A percentile compares a stretch with the other conserved stretches of the same genome.
Conservation (phyloP, 2,113 vertebrate species). For the Sigmodon hispidus region DNA sequence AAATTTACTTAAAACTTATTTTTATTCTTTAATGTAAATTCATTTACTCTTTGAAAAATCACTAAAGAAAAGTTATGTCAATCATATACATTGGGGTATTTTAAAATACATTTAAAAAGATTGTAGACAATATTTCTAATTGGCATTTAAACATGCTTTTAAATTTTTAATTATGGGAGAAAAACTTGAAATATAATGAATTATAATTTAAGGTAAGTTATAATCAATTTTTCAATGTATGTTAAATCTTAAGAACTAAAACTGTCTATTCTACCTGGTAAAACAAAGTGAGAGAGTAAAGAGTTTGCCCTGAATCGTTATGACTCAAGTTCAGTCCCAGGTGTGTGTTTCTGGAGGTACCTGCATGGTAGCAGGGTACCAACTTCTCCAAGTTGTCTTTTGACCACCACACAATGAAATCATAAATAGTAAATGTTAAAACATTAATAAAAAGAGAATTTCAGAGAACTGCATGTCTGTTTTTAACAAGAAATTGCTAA, state of each 20-base stretch:
- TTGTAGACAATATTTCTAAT: not conserved
- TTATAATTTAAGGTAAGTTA: not conserved
- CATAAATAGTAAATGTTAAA: not conserved
- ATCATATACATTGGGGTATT: not conserved
- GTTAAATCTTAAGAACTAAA: not conserved
- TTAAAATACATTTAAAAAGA: not conserved
- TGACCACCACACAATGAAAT: not conserved
- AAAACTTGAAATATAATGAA: not conserved
- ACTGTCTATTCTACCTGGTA: too few species aligned
- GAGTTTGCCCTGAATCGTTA: not conserved
- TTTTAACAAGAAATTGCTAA: not conserved
- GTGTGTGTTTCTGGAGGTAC: too few species aligned
- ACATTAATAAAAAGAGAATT: not conserved
- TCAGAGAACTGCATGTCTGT: not conserved
- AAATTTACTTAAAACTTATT: constrained; percentile 55
- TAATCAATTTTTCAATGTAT: not conserved
- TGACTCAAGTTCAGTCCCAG: not conserved
- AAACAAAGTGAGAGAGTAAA: too few species aligned
- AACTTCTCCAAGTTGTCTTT: too few species aligned
- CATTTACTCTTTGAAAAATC: constrained; percentile 47
- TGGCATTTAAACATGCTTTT: not conserved
- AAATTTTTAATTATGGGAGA: not conserved
- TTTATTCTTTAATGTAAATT: constrained; percentile 44
- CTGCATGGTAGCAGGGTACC: too few species aligned
- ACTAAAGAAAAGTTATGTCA: not conserved